Percentiles rank a stretch among this genome's conserved stretches.
phyloP scores from a whole-genome alignment of 2,113 vertebrate genomes.

The Talpa occidentalis region DNA sequence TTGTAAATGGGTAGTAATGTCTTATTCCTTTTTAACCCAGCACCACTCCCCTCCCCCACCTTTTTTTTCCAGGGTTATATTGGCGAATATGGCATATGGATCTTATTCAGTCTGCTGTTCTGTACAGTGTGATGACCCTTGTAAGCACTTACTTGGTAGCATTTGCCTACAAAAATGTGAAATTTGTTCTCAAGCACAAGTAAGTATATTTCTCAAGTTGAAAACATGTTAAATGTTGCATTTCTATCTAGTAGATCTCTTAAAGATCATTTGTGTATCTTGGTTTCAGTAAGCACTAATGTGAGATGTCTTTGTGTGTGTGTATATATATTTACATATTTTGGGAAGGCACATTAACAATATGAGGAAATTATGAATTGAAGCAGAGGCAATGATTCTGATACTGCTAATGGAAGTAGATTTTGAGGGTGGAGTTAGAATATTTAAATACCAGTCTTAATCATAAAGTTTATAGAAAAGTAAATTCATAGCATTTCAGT shows the following conservation, averaged over 20 bases:
- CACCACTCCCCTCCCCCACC: not conserved
- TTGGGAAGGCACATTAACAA: not conserved
- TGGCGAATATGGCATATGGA: slow-evolving; percentile 99
- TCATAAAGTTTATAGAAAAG: slow-evolving; percentile 34
- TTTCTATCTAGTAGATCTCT: not conserved
- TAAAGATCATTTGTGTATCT: not conserved
- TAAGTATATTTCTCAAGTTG: slow-evolving; percentile 81
- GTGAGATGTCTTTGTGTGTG: not conserved
- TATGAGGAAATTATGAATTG: not conserved
- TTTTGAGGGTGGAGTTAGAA: not conserved
- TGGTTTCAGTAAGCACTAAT: not conserved
- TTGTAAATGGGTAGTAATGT: slow-evolving; percentile 15
- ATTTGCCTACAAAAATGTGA: slow-evolving; percentile 99
- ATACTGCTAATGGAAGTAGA: not conserved
- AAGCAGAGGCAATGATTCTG: not conserved
- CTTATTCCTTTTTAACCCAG: not conserved
- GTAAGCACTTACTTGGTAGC: slow-evolving; percentile 98
- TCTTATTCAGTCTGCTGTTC: slow-evolving; percentile 96
- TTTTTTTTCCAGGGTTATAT: slow-evolving; percentile 91
- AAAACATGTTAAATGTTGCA: not conserved
- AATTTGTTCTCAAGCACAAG: slow-evolving; percentile 99
- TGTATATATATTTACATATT: not conserved
- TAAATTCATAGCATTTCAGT: not conserved
- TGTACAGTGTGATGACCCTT: slow-evolving; percentile 97
- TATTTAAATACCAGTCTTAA: not conserved